Conservation (phyloP, 2,888 invertebrate species). For the Amiota minor region DNA sequence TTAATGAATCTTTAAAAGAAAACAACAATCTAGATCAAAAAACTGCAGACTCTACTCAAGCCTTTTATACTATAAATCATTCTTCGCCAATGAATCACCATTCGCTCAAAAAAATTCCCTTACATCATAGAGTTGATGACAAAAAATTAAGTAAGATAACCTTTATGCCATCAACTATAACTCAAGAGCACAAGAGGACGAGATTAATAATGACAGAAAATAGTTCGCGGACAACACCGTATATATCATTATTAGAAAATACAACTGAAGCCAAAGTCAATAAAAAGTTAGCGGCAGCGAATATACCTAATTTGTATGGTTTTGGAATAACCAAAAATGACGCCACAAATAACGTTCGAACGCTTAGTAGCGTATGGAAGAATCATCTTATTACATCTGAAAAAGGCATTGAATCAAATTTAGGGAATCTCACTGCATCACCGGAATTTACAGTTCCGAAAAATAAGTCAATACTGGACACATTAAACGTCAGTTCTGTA, state of each 20-base stretch:
- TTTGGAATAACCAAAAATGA: slow-evolving; percentile 16
- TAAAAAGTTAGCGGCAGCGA: not conserved
- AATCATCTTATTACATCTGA: slow-evolving; percentile 44
- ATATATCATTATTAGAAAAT: too few species aligned
- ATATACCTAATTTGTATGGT: slow-evolving; percentile 19
- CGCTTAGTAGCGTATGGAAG: slow-evolving; percentile 10
- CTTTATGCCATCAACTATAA: too few species aligned
- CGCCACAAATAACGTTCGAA: not conserved
- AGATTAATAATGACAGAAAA: too few species aligned
- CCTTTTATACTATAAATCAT: not conserved
- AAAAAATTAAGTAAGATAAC: not conserved
- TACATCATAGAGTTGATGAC: not conserved
- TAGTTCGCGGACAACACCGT: too few species aligned
- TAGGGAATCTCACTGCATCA: not conserved
- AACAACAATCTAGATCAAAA: slow-evolving; percentile 1
- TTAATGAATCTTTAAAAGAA: not conserved
- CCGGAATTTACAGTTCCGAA: too few species aligned
- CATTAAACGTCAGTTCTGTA: not conserved
- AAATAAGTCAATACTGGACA: not conserved
- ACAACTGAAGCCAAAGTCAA: too few species aligned
- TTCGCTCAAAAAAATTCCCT: not conserved
- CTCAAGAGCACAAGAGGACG: too few species aligned
- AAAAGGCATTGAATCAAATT: slow-evolving; percentile 41
- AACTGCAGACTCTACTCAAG: not conserved
- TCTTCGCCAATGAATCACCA: not conserved